Base-by-base conservation (phyloP, 2,797 vertebrate genomes). In the Margarornis squamiger region DNA sequence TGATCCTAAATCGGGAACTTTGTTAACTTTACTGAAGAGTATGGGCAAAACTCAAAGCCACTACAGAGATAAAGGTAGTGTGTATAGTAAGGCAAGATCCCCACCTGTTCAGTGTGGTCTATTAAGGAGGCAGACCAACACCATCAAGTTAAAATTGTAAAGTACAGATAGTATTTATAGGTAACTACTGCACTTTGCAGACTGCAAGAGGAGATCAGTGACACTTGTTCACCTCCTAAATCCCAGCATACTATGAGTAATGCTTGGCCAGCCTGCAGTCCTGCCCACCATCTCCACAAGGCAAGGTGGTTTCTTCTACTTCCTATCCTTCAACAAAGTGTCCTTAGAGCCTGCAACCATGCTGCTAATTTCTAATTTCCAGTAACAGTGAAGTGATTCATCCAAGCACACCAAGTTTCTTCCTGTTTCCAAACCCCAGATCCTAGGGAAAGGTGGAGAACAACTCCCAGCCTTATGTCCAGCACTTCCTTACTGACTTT, bases 211-310 rank as follows among this genome's bases (percentile, higher is more conserved):
- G 27, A 71, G 52, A 14, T 45, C 39, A 12, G 36, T 23, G 57
- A 27, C 10, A 20, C 39, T 27, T 10, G 6, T 21, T 59, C 78
- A 52, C 23, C 36, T 54, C 1, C 34, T 8, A 39, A 68, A 46
- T 1, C 22, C 34, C 72, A 86, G 38, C 29, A 45, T 0, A 36
- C 27, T 3, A 4, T 1, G n/a, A 38, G 48, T 1, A 26, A 18
- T 6, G 10, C 36, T 30, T 26, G 30, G 51, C 36, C 48, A 79
- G 36, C 51, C 59, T 52, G 9, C 7, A 29, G 49, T 14, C 51
- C 55, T 74, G 46, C 22, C 32, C 75, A 32, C 0, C 0, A 24
- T 20, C 61, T 52, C 39, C 29, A 32, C 5, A 54, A 62, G 14
- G 10, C 30, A 26, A 19, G 9, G 24, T n/a, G 10, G 9, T 30